These are phyloP conservation scores for Eugnorisma glareosa DNA, from an alignment of 2,888 invertebrate genomes.

Conservation along the genomic window DNA sequence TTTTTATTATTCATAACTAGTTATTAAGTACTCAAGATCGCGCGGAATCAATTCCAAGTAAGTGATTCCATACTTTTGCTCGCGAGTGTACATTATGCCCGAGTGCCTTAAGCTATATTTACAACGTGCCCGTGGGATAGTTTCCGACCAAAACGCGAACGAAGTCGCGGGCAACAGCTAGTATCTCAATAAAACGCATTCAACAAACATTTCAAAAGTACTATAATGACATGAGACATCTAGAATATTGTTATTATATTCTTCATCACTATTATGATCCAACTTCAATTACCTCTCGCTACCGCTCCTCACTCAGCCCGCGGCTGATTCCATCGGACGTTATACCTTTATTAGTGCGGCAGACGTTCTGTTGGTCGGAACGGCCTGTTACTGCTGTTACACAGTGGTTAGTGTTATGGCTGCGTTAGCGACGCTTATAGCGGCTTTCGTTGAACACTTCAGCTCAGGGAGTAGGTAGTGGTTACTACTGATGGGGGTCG, in stretches of 20 bases:
- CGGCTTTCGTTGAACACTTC: slow-evolving; percentile 46
- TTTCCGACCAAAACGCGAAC: too few relatives aligned
- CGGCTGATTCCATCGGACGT: slow-evolving; percentile 46
- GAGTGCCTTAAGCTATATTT: too few relatives aligned
- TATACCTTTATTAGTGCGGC: slow-evolving; percentile 67
- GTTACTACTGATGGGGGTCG: slow-evolving; percentile 3
- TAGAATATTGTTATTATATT: background rate
- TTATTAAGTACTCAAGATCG: too few relatives aligned
- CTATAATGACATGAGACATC: background rate
- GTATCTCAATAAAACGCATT: too few relatives aligned
- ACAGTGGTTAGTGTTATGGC: slow-evolving; percentile 63
- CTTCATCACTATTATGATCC: background rate
- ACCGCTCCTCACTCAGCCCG: slow-evolving; percentile 20
- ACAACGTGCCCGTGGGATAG: too few relatives aligned
- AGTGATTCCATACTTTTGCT: too few relatives aligned
- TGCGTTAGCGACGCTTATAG: slow-evolving; percentile 24
- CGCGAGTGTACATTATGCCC: too few relatives aligned
- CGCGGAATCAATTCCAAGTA: too few relatives aligned
- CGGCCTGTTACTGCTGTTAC: slow-evolving; percentile 57
- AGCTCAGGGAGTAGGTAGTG: background rate
- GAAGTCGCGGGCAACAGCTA: too few relatives aligned
- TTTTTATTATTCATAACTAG: too few relatives aligned
- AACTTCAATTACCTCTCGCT: background rate
- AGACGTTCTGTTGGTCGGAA: slow-evolving; percentile 61
- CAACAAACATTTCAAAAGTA: background rate